Conservation (phyloP, 2,888 invertebrate species). For the Biston betularia region DNA sequence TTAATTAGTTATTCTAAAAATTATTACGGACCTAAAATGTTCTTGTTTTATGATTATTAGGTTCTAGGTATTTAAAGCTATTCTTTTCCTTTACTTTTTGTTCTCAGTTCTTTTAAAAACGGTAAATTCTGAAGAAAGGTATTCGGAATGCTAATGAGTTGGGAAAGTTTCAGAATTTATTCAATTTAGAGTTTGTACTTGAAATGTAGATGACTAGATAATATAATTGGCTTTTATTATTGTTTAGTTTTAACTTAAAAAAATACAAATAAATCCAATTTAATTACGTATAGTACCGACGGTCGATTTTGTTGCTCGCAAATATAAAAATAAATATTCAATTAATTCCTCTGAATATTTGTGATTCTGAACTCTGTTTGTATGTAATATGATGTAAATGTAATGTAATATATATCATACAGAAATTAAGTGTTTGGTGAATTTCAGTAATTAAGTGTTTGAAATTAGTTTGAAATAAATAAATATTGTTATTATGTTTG, state of each 20-base stretch:
- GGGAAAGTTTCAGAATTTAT: constrained; percentile 9
- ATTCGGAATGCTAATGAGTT: constrained; percentile 13
- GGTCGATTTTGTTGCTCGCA: no score
- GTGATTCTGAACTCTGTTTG: no score
- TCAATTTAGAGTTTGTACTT: constrained; percentile 7
- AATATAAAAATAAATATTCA: no score
- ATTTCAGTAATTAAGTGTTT: no score
- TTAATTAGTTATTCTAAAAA: constrained; percentile 4
- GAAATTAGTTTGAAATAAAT: no score
- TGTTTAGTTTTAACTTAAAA: background rate
- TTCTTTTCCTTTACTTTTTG: constrained; percentile 6
- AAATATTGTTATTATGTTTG: no score
- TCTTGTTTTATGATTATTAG: constrained; percentile 15
- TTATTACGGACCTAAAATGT: constrained; percentile 8
- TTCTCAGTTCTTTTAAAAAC: constrained; percentile 3
- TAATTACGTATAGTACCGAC: no score
- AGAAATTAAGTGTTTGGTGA: no score
- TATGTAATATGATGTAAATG: no score
- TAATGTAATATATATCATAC: no score
- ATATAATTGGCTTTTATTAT: background rate
- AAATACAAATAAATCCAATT: no score
- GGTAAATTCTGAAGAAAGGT: constrained; percentile 9
- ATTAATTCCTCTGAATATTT: no score
- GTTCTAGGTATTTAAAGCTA: constrained; percentile 7
- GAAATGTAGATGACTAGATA: constrained; percentile 2